Evolutionary conservation across 1,140 invertebrate species (phyloP).

Genomic region (Drosophila virilis): DNA sequence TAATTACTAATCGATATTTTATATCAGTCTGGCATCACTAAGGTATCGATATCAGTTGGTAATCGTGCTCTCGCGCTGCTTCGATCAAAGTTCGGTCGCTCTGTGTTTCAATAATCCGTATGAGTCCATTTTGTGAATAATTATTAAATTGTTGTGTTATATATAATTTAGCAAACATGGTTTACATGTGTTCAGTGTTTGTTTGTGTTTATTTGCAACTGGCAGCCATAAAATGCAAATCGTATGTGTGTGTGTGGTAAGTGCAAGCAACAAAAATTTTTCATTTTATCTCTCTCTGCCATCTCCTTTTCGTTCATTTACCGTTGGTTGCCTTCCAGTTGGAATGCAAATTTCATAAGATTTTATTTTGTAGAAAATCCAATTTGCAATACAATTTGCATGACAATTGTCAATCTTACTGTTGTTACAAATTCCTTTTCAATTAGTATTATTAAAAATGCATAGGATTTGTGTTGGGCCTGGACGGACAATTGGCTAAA

Average conservation of each 20-base stretch:
- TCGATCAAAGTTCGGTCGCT: neutral
- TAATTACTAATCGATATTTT: neutral
- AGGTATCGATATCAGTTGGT: slow-evolving; percentile 11
- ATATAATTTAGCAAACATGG: neutral
- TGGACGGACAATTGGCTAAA: slow-evolving; percentile 26
- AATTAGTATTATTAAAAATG: slow-evolving; percentile 81
- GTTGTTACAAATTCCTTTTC: slow-evolving; percentile 47
- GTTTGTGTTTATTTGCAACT: neutral
- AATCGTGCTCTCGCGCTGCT: neutral
- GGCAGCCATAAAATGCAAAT: neutral
- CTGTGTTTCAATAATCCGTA: neutral
- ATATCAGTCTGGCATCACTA: neutral
- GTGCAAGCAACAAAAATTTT: neutral
- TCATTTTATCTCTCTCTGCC: slow-evolving; percentile 4
- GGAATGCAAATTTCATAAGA: slow-evolving; percentile 16
- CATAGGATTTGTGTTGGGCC: slow-evolving; percentile 28
- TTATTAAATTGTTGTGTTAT: neutral
- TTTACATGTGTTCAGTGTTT: neutral
- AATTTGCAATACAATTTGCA: slow-evolving; percentile 40
- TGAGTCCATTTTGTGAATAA: no score
- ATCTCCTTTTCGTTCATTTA: slow-evolving; percentile 1
- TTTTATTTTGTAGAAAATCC: neutral
- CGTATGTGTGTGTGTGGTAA: neutral
- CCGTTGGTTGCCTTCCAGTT: slow-evolving; percentile 7
- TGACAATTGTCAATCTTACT: slow-evolving; percentile 57